Evolutionary conservation across 2,797 vertebrate genomes (phyloP), one percentile per base, ranked within the genome.

Genomic region (Nasua narica): DNA sequence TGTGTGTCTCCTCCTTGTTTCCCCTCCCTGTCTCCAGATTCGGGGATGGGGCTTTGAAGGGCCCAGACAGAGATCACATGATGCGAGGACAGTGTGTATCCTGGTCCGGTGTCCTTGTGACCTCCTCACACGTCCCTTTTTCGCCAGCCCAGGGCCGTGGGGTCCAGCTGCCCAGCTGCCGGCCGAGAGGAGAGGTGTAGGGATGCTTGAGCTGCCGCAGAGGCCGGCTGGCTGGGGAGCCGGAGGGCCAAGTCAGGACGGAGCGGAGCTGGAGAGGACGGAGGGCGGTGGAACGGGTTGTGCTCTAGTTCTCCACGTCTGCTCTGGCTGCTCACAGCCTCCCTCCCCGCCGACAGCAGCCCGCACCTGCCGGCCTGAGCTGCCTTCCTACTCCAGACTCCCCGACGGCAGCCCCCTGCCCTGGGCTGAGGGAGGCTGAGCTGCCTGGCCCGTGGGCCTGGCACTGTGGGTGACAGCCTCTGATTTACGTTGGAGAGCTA

Each of bases 391-490:
- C 48, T 93, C 43, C 25, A 37, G 35, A 54, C 32, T 65, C 23
- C 23, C 2, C 15, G 40, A 27, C 23, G 4, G 32, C 50, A 54
- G 32, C 37, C n/a, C 50, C n/a, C 60, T n/a, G 69, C 32, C 67
- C 1, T 2, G 62, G 54, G 65, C 5, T 4, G 13, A 12, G 81
- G 29, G 16, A 37, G 29, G 52, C 23, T 4, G 2, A 25, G 72
- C n/a, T 0, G 0, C 14, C n/a, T 35, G 32, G 62, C 77, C 15
- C 0, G 11, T 0, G 78, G 58, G 58, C 52, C 25, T 4, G 0
- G 69, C 69, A 6, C 13, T 10, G 2, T 70, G 60, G 10, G 13
- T 32, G 79, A 54, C 35, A 21, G 27, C 16, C 23, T 65, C 37
- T 2, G 9, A 46, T 32, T 74, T 37, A 87, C 83, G 46, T 77